Base-by-base conservation (phyloP, 2,888 invertebrate genomes). In the Andricus curvator region DNA sequence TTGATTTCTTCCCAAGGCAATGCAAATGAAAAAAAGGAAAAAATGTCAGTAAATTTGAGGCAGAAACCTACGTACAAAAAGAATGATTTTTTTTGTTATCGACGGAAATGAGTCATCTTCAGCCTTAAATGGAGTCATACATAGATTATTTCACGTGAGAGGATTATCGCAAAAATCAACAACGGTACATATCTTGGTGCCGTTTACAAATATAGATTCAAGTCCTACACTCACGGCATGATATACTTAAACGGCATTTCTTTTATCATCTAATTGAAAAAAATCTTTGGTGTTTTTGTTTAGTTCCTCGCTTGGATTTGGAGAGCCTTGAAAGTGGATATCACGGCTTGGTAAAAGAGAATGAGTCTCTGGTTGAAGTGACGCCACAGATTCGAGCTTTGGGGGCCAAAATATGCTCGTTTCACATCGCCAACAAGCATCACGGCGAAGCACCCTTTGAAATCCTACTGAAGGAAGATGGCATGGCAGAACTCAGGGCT, bases 381-480 rank as follows among this genome's bases (percentile, higher is more conserved):
- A 98, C 97, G 84, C 98, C 98, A n/a, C 95, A 96, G 87, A 98
- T 98, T 92, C 95, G 97, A 88, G 98, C 97, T 78, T 94, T 96
- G 67, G 97, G 97, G 41, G 85, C 83, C 77, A 93, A 93, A 84
- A 96, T 98, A 84, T 98, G 98, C 94, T 96, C 96, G 90, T 98
- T 97, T 94, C 96, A 96, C 88, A 98, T 98, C 88, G 95, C 97
- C 82, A 98, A 97, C 93, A 97, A 97, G 92, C 97, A 97, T 91
- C 97, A 98, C 94, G 97, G 97, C 82, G 98, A 98, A 92, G 97
- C 97, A 84, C 98, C 98, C n/a, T 98, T 98, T 92, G 96, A 96
- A 94, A 97, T 97, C 88, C 95, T 96, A 89, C 95, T 95, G 93
- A 94, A 96, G 91, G 95, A 95, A 80, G 95, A 96, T 90, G 97